Conservation (phyloP, 2,888 invertebrate species). For the Oscheius myriophilus region DNA sequence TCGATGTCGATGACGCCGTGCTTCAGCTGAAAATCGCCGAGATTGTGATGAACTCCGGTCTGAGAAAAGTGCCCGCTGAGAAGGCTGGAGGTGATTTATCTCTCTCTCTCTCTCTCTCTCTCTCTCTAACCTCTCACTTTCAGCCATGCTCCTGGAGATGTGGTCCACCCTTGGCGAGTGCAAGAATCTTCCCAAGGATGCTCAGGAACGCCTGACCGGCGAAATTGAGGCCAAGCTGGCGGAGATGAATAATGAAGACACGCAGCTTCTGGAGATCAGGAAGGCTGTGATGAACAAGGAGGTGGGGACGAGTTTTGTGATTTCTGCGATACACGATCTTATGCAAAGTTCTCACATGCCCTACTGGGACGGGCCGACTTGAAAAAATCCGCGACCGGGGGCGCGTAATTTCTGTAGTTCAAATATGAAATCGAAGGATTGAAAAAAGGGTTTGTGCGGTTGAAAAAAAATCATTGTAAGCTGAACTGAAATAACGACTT, state of each 20-base stretch:
- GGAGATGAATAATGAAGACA: slow-evolving; percentile 22
- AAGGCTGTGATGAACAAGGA: slow-evolving; percentile 7
- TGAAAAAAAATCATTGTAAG: too few relatives aligned
- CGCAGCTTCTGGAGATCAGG: slow-evolving; percentile 11
- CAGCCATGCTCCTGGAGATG: slow-evolving; percentile 28
- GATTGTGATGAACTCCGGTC: slow-evolving; percentile 9
- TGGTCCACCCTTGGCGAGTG: slow-evolving; percentile 7
- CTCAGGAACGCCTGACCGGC: neutral
- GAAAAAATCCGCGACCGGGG: too few relatives aligned
- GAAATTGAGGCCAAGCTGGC: neutral
- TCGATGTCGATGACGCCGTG: slow-evolving; percentile 26
- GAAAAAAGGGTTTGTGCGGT: too few relatives aligned
- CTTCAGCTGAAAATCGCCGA: slow-evolving; percentile 23
- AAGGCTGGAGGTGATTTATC: slow-evolving; percentile 26
- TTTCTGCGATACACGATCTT: slow-evolving; percentile 2
- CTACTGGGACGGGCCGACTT: too few relatives aligned
- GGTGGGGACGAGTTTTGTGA: slow-evolving; percentile 13
- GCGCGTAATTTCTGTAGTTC: too few relatives aligned
- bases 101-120: neutral
- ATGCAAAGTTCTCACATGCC: too few relatives aligned
- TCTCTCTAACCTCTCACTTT: neutral
- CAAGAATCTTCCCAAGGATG: slow-evolving; percentile 4
- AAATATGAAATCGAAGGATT: too few relatives aligned
- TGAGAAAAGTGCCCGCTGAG: slow-evolving; percentile 6
- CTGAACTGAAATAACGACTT: too few relatives aligned